A percentile compares a stretch with the other conserved stretches of the same genome.
Conservation (phyloP, 1,140 invertebrate genomes). For the Calliopsis andreniformis region DNA sequence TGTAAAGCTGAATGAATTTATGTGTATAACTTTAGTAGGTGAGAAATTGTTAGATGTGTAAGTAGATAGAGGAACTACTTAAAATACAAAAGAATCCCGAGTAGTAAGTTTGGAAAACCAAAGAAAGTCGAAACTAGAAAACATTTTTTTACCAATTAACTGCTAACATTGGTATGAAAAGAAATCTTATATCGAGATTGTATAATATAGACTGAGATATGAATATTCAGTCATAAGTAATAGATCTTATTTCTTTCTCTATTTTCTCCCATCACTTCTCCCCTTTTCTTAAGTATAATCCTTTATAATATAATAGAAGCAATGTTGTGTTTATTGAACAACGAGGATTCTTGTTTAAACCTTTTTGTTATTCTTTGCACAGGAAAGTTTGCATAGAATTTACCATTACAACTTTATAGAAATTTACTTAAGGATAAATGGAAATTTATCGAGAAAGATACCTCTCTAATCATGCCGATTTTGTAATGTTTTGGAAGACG, state of each 20-base stretch:
- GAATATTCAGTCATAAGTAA: conserved; percentile 1
- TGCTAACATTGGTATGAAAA: conserved; percentile 4
- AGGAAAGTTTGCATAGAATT: neutral
- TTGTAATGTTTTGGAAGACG: conserved; percentile 33
- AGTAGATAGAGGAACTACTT: conserved; percentile 25
- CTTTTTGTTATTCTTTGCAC: neutral
- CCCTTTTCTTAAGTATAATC: neutral
- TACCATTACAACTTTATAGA: neutral
- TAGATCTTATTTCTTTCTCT: neutral
- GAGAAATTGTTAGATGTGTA: conserved; percentile 25
- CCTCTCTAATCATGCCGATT: conserved; percentile 3
- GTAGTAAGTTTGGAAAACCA: conserved; percentile 43
- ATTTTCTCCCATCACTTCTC: too few relatives aligned
- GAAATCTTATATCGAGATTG: conserved; percentile 2
- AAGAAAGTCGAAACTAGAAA: conserved; percentile 38
- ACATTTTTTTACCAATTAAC: conserved; percentile 22
- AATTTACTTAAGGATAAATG: neutral
- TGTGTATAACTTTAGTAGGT: conserved; percentile 26
- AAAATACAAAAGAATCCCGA: conserved; percentile 26
- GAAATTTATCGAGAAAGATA: neutral
- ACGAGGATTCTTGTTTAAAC: neutral
- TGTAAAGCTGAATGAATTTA: conserved; percentile 28
- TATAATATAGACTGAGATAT: conserved; percentile 24
- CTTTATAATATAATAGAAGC: conserved; percentile 1
- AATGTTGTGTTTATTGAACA: neutral